phyloP scores from a whole-genome alignment of 1,140 invertebrate species.

The Melitaea cinxia region DNA sequence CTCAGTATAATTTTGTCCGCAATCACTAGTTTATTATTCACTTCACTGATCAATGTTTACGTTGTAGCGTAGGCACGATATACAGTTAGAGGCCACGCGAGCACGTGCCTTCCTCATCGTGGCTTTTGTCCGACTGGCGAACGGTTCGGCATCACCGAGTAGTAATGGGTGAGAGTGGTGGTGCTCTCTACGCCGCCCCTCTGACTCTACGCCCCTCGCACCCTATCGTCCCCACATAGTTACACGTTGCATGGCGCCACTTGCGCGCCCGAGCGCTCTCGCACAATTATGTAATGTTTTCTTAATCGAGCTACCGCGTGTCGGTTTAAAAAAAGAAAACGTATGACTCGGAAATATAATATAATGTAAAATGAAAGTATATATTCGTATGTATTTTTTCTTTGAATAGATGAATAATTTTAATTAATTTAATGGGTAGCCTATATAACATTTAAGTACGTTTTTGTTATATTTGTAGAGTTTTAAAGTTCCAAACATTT shows the following conservation, averaged over 20 bases:
- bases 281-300: slow-evolving; percentile 80
- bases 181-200: slow-evolving; percentile 64
- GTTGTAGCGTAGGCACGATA: slow-evolving; percentile 59
- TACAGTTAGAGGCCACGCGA: slow-evolving; percentile 49
- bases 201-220: slow-evolving; percentile 57
- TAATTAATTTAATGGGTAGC: too few species aligned
- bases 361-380: slow-evolving; percentile 4
- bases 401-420: too few species aligned
- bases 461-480: background rate
- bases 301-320: slow-evolving; percentile 71
- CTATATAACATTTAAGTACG: background rate
- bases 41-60: slow-evolving; percentile 70
- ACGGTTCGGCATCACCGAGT: slow-evolving; percentile 44
- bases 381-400: too few species aligned
- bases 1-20: slow-evolving; percentile 41
- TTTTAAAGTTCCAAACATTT: background rate
- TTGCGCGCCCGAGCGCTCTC: slow-evolving; percentile 67
- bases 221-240: slow-evolving; percentile 67
- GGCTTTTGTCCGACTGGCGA: slow-evolving; percentile 68
- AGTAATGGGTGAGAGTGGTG: slow-evolving; percentile 66
- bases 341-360: slow-evolving; percentile 40
- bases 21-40: slow-evolving; percentile 53
- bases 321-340: slow-evolving; percentile 56
- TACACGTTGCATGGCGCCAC: slow-evolving; percentile 77
- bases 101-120: slow-evolving; percentile 67